Conservation (phyloP, 2,888 invertebrate species). For the Metellina segmentata region DNA sequence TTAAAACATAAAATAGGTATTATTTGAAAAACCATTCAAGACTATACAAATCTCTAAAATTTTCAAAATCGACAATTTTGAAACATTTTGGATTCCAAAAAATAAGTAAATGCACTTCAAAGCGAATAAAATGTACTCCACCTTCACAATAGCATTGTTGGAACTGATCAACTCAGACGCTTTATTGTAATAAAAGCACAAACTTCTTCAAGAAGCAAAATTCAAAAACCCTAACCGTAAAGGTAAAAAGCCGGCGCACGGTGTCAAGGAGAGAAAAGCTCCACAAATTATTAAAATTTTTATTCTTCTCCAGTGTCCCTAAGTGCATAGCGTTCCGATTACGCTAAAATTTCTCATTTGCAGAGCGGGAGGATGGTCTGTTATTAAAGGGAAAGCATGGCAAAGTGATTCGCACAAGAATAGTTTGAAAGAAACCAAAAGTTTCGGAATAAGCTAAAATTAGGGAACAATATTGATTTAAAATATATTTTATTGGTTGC, state of each 20-base stretch:
- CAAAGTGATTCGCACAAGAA: background rate
- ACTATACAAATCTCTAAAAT: too few species aligned
- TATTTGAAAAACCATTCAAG: too few species aligned
- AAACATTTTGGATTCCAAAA: too few species aligned
- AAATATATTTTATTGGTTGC: slow-evolving; percentile 66
- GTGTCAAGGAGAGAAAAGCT: background rate
- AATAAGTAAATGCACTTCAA: too few species aligned
- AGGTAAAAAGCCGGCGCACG: too few species aligned
- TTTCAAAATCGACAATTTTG: too few species aligned
- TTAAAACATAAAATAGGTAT: too few species aligned
- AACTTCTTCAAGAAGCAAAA: background rate
- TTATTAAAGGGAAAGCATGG: background rate
- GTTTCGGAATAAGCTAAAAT: slow-evolving; percentile 52
- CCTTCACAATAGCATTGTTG: too few species aligned
- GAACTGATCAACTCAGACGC: background rate
- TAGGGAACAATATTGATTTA: slow-evolving; percentile 70
- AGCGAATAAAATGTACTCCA: too few species aligned
- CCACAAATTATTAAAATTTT: background rate
- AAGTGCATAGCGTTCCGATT: background rate
- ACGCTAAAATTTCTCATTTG: background rate
- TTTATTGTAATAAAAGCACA: background rate
- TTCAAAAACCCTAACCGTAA: too few species aligned
- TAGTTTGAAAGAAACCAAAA: slow-evolving; percentile 29
- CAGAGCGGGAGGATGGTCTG: background rate
- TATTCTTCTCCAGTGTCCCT: background rate